Base-by-base conservation (phyloP, 2,797 vertebrate genomes). In the Australoheros facetus region DNA sequence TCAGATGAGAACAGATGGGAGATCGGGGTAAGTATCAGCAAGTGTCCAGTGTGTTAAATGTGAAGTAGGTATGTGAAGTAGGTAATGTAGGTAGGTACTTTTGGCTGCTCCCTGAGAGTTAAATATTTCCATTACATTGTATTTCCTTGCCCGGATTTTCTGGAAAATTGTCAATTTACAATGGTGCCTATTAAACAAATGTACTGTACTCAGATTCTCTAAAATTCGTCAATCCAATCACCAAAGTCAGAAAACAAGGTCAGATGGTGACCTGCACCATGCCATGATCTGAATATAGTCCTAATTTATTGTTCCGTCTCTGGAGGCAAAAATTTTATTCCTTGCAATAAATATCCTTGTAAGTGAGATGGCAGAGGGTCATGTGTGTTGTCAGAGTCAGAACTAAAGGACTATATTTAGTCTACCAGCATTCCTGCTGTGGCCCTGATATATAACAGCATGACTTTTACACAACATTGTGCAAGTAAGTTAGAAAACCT, bases 381-480 rank as follows among this genome's bases (percentile, higher is more conserved):
- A 66, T 85, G 81, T 84, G 80, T 87, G 83, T 84, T 11, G 37
- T 37, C 37, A 37, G 85, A 80, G 72, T 85, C 78, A 89, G 79
- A 56, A 82, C 73, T 72, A 56, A 23, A n/a, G 37, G 62, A 76
- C 90, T 91, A 91, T 87, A 89, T 91, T 89, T 92, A 91, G 90
- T 78, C 73, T 56, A 79, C 75, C 73, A 84, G 87, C 87, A 87
- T 87, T 87, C 83, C 71, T 75, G 30, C 75, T 3, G 62, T 71
- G 76, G 59, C 85, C 74, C 80, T 78, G 80, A 89, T 87, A 80
- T 83, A 57, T 71, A 81, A 86, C 84, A 71, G 51, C 2, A 17
- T 78, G 88, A 91, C 87, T 92, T 92, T 87, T 89, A 80, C 74
- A 82, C 79, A 89, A 91, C 86, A 91, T 91, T 87, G 71, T 78